Percentiles rank a stretch among this genome's conserved stretches.
Evolutionary conservation across 2,797 vertebrate species (phyloP).

Genomic region (Sibirionetta formosa): DNA sequence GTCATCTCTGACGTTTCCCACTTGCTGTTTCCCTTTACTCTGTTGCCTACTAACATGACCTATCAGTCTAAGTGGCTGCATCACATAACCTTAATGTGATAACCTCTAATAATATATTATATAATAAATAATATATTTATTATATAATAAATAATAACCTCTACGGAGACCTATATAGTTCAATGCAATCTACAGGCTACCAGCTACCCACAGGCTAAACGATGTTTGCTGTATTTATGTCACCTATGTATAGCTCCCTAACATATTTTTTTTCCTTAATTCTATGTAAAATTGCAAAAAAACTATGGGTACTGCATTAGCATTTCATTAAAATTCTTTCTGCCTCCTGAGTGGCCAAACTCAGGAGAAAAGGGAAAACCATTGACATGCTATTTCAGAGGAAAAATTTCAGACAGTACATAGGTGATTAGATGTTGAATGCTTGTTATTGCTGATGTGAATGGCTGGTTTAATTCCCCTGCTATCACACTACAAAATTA

Average conservation of each 20-base stretch:
- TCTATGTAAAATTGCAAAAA: background rate
- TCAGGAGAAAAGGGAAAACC: background rate
- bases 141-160: background rate
- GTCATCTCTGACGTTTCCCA: background rate
- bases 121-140: too few species aligned
- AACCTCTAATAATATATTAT: too few species aligned
- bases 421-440: conserved; percentile 5
- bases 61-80: background rate
- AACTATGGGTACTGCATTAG: background rate
- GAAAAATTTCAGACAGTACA: background rate
- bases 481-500: background rate
- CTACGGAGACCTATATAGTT: background rate
- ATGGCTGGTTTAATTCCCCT: conserved; percentile 4
- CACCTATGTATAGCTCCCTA: background rate
- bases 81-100: background rate
- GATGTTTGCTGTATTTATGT: background rate
- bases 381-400: background rate
- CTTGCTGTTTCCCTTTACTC: background rate
- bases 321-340: background rate
- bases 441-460: conserved; percentile 1
- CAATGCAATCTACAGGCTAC: background rate
- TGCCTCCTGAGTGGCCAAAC: background rate
- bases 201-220: background rate
- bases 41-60: background rate
- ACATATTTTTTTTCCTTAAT: background rate